A percentile compares a stretch with the other conserved stretches of the same genome.
phyloP scores from a whole-genome alignment of 2,797 vertebrate genomes.

The Gymnoscopelus braueri region DNA sequence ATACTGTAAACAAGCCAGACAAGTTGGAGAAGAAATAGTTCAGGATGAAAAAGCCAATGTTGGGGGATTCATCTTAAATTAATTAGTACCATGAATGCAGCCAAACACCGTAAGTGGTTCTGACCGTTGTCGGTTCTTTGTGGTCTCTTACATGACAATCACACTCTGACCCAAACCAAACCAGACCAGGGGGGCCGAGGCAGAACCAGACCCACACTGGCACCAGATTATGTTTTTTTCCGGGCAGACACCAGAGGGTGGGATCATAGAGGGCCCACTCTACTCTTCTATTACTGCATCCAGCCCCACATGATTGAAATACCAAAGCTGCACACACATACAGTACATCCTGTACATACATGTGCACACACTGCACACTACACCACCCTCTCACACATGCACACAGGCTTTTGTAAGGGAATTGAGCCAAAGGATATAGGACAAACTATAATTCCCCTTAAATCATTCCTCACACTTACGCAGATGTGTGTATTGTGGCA shows the following conservation, averaged over 20 bases:
- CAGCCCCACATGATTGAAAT: constrained; percentile 50
- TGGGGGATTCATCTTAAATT: not conserved
- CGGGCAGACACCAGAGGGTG: constrained; percentile 24
- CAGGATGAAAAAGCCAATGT: no score
- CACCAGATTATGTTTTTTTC: constrained; percentile 2
- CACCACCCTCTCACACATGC: not conserved
- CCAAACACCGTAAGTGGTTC: constrained; percentile 45
- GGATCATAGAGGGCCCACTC: not conserved
- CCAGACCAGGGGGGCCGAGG: constrained; percentile 57
- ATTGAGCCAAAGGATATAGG: constrained; percentile 36
- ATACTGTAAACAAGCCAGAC: no score
- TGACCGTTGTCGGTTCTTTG: constrained; percentile 59
- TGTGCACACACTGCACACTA: not conserved
- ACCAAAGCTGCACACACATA: constrained; percentile 66
- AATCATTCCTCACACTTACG: not conserved
- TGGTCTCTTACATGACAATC: constrained; percentile 75
- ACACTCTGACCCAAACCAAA: constrained; percentile 71
- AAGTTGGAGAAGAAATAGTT: no score
- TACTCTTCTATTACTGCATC: constrained; percentile 53
- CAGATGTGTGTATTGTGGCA: constrained; percentile 11
- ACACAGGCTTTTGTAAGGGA: constrained; percentile 49
- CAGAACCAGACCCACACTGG: constrained; percentile 41
- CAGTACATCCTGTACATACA: not conserved
- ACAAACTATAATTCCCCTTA: constrained; percentile 14
- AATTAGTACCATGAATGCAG: constrained; percentile 26